Base-by-base conservation (phyloP, 2,797 vertebrate genomes). In the Hyperoplus immaculatus region DNA sequence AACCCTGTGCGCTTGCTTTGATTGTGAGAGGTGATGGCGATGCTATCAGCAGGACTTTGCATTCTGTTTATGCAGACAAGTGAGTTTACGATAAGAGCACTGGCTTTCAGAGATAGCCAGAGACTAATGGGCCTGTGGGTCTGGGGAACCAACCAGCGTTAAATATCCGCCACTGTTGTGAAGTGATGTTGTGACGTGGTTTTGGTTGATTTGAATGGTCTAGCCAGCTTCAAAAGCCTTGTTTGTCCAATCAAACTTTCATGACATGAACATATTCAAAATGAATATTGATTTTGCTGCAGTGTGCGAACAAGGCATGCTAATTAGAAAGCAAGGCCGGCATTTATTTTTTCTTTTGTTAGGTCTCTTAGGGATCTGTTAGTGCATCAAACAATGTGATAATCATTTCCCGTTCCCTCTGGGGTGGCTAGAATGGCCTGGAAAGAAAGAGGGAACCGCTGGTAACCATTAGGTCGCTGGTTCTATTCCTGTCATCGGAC, bases 31-130 rank as follows among this genome's bases (percentile, higher is more conserved):
- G 62, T 66, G 75, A 77, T 77, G 29, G 29, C 29, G 29, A 29
- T 84, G 65, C 85, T 84, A 81, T 87, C 78, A 83, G 72, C 53
- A 43, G 74, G 77, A 29, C 68, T 49, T 13, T 60, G 58, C 21
- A 7, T 81, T 82, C 38, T 75, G 54, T 85, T 29, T 84, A 77
- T 61, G 60, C 53, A 64, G 75, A 72, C 59, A 64, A 81, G 78
- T 54, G 64, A 76, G 60, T 77, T 86, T 78, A 84, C 9, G 51
- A 82, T 80, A 59, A 86, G 75, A 75, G 63, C 43, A 9, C 70
- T 78, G 77, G 69, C 50, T 71, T 68, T 65, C 12, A 11, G 62
- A 80, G 74, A 70, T 67, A 16, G 55, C 16, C 0, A n/a, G 39
- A 82, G 72, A 70, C 53, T 72, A 74, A 82, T 67, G 66, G 71